These are phyloP conservation scores for Acleris sparsana DNA, from an alignment of 2,888 invertebrate species.

Conservation along the genomic window DNA sequence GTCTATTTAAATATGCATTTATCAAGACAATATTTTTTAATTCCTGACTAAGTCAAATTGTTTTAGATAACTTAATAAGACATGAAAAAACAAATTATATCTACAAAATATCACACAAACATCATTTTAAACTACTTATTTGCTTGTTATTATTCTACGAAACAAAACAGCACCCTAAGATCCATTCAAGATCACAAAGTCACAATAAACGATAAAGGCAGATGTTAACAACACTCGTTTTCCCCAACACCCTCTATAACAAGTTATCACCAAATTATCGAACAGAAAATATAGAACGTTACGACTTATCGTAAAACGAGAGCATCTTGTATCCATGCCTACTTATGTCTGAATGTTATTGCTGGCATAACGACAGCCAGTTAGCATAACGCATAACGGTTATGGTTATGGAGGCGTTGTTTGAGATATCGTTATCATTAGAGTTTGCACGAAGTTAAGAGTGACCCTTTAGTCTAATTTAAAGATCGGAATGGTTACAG, in stretches of 20 bases:
- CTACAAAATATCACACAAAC: too few species aligned
- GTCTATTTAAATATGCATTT: too few species aligned
- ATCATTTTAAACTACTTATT: too few species aligned
- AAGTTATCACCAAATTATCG: conserved; percentile 22
- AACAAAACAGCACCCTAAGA: background rate
- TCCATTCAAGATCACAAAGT: background rate
- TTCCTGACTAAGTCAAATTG: too few species aligned
- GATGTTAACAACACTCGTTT: background rate
- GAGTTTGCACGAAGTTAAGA: conserved; percentile 53
- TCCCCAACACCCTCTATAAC: background rate
- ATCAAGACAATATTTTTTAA: too few species aligned
- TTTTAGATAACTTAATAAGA: too few species aligned
- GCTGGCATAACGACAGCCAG: conserved; percentile 59
- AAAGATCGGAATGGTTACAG: background rate
- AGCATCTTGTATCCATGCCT: conserved; percentile 47
- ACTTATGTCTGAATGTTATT: conserved; percentile 46
- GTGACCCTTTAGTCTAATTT: conserved; percentile 32
- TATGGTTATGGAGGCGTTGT: conserved; percentile 46
- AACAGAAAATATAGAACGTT: conserved; percentile 15
- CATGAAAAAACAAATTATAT: too few species aligned
- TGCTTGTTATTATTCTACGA: too few species aligned
- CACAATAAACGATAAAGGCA: background rate
- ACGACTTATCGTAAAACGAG: conserved; percentile 42
- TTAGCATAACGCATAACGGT: conserved; percentile 46
- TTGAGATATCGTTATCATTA: conserved; percentile 53